A percentile compares a stretch with the other conserved stretches of the same genome.
These are phyloP conservation scores for Stegana nigrithorax DNA, from an alignment of 2,888 invertebrate species.

Conservation along the genomic window DNA sequence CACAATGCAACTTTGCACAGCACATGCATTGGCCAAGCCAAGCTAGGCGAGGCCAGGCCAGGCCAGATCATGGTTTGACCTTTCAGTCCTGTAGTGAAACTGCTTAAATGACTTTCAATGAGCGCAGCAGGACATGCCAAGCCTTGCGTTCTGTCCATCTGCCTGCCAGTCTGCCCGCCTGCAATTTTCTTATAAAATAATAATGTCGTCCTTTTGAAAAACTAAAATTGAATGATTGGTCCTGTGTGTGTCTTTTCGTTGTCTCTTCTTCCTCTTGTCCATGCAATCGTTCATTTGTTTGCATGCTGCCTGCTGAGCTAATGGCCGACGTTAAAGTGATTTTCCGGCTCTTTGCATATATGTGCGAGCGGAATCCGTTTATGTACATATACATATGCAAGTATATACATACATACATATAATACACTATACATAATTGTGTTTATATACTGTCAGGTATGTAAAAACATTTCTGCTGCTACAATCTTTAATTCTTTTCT, in stretches of 20 bases:
- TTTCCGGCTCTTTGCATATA: background rate
- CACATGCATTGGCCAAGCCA: too few species aligned
- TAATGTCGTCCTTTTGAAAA: slow-evolving; percentile 45
- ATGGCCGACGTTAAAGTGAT: slow-evolving; percentile 7
- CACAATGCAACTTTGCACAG: too few species aligned
- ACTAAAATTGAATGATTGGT: slow-evolving; percentile 48
- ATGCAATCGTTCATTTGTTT: background rate
- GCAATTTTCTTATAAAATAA: slow-evolving; percentile 59
- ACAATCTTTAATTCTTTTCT: background rate
- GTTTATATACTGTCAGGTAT: too few species aligned
- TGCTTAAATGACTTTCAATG: slow-evolving; percentile 43
- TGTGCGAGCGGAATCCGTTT: too few species aligned
- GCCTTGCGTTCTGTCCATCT: slow-evolving; percentile 2
- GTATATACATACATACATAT: background rate
- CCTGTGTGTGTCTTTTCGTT: background rate
- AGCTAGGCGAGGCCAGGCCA: too few species aligned
- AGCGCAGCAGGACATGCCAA: slow-evolving; percentile 25
- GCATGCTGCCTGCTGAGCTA: background rate
- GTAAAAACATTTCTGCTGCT: background rate
- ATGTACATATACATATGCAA: background rate
- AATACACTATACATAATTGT: background rate
- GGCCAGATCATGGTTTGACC: too few species aligned
- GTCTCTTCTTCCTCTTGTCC: background rate
- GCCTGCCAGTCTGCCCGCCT: slow-evolving; percentile 28
- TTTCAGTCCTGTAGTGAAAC: slow-evolving; percentile 18